Percentiles rank a stretch among this genome's conserved stretches.
phyloP scores from a whole-genome alignment of 2,888 invertebrate species.

The Sepioteuthis lessoniana region DNA sequence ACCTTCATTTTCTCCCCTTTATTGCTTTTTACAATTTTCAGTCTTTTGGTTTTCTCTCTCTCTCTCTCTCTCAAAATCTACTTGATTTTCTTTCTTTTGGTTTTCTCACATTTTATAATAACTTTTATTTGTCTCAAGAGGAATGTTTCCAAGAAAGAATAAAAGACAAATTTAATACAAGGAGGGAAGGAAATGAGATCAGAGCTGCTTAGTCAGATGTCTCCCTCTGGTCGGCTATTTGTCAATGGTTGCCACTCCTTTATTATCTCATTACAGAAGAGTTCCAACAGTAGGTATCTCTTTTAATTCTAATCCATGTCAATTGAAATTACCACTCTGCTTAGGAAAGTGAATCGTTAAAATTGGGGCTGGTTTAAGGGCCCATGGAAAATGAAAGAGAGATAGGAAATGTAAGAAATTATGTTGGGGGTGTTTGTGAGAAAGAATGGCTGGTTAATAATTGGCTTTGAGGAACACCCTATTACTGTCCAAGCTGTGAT shows the following conservation, averaged over 20 bases:
- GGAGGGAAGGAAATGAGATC: not conserved
- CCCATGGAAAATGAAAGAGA: not conserved
- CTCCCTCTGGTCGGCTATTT: not conserved
- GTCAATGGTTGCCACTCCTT: not conserved
- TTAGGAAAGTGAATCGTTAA: not conserved
- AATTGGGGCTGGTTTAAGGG: not conserved
- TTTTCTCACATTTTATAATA: not conserved
- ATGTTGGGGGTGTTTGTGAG: not conserved
- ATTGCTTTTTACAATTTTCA: not conserved
- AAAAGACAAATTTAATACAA: not conserved
- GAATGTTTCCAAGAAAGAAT: not conserved
- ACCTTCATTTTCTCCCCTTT: not conserved
- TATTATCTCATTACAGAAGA: conserved; percentile 33
- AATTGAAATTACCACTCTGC: not conserved
- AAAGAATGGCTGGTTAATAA: not conserved
- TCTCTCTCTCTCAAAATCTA: no score
- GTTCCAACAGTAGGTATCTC: not conserved
- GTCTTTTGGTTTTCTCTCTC: not conserved
- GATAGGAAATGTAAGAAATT: not conserved
- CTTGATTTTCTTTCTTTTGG: not conserved
- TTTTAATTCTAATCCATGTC: not conserved
- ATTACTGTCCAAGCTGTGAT: not conserved
- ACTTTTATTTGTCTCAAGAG: no score
- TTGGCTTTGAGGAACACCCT: not conserved
- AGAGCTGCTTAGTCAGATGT: not conserved